phyloP scores from a whole-genome alignment of 2,113 vertebrate genomes.

The Otis tarda region DNA sequence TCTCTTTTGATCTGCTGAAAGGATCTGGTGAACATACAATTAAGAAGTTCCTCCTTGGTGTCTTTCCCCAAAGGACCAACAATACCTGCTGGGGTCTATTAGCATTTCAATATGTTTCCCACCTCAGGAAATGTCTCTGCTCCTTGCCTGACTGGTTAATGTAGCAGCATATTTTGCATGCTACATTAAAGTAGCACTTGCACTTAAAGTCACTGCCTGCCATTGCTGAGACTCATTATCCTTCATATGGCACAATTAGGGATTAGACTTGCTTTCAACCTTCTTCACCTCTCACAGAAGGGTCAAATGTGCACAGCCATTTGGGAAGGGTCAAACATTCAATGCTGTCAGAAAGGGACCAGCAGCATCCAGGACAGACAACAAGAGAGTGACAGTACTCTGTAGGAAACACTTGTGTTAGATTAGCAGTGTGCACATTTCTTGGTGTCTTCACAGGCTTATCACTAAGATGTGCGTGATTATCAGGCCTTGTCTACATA shows the following conservation, averaged over 20 bases:
- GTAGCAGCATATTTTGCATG: conserved; percentile 25
- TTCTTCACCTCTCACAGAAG: background rate
- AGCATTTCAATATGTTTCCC: conserved; percentile 59
- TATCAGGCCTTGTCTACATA: background rate
- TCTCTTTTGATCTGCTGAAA: conserved; percentile 62
- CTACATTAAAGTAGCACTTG: too few relatives aligned
- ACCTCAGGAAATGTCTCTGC: conserved; percentile 61
- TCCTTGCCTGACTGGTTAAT: conserved; percentile 25
- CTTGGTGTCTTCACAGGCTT: background rate
- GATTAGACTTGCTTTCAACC: background rate
- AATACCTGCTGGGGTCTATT: conserved; percentile 52
- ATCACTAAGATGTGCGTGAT: background rate
- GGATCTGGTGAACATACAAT: conserved; percentile 54
- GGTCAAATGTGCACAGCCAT: background rate
- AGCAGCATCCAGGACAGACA: background rate
- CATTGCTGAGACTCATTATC: background rate
- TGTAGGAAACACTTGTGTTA: background rate
- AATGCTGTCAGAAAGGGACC: background rate
- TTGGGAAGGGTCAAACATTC: conserved; percentile 32
- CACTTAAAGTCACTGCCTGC: conserved; percentile 10
- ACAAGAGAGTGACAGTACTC: background rate
- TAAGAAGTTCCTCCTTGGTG: conserved; percentile 62
- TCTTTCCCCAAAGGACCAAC: conserved; percentile 37
- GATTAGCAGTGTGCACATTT: background rate
- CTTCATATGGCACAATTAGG: background rate